Evolutionary conservation across 2,113 vertebrate genomes (phyloP).

Genomic region (Cisticola juncidis): DNA sequence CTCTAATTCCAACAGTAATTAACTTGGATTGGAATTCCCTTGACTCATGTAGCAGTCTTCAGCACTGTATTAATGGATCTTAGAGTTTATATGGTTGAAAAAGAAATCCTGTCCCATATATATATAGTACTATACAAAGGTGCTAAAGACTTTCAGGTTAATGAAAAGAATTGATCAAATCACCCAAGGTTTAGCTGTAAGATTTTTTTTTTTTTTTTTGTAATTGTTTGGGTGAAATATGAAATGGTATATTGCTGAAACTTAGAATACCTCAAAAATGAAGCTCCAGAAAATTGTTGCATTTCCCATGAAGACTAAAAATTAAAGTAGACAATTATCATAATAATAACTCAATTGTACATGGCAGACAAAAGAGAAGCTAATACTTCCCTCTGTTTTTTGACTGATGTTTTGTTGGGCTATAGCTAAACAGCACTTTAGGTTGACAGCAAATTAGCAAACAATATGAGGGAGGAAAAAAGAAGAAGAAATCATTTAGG

Average conservation of each 20-base stretch:
- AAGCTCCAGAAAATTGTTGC: slow-evolving; percentile 48
- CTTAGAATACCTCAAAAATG: slow-evolving; percentile 21
- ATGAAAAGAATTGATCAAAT: slow-evolving; percentile 29
- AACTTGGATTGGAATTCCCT: slow-evolving; percentile 60
- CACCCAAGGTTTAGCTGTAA: not conserved
- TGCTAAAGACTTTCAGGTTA: slow-evolving; percentile 29
- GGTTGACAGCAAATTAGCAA: slow-evolving; percentile 68
- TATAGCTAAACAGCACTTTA: slow-evolving; percentile 55
- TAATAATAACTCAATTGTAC: slow-evolving; percentile 56
- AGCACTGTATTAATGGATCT: slow-evolving; percentile 36
- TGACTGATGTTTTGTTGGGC: slow-evolving; percentile 59
- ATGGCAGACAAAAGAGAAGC: slow-evolving; percentile 66
- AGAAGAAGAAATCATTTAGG: slow-evolving; percentile 39
- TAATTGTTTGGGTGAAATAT: slow-evolving; percentile 16
- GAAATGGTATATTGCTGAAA: not conserved
- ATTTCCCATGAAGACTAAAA: slow-evolving; percentile 54
- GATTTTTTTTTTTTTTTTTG: not conserved
- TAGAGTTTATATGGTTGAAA: slow-evolving; percentile 23
- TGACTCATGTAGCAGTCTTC: slow-evolving; percentile 45
- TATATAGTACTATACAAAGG: not conserved
- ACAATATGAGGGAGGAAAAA: slow-evolving; percentile 38
- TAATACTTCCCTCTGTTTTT: slow-evolving; percentile 46
- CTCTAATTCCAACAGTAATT: slow-evolving; percentile 68
- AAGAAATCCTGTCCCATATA: not conserved
- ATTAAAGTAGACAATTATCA: slow-evolving; percentile 58